Conservation (phyloP, 1,140 invertebrate genomes). For the Magallana ariakensis region DNA sequence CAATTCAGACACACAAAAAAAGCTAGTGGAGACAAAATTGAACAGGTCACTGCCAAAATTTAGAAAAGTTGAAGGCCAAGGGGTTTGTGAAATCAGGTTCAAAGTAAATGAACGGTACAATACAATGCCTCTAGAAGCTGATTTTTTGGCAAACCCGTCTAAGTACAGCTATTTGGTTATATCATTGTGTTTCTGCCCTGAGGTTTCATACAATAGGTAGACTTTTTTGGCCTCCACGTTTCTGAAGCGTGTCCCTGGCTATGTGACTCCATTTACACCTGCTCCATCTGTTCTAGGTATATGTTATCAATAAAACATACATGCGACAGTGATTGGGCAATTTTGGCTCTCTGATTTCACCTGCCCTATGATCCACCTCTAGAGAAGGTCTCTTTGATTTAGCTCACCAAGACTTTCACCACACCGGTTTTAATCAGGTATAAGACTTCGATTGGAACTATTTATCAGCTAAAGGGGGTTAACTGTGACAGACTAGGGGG, state of each 20-base stretch:
- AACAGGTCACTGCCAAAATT: too few relatives aligned
- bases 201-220: neutral
- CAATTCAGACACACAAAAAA: too few relatives aligned
- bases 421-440: slow-evolving; percentile 8
- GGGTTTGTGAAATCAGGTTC: too few relatives aligned
- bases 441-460: neutral
- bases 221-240: neutral
- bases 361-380: slow-evolving; percentile 19
- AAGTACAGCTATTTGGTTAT: too few relatives aligned
- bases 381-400: neutral
- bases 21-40: too few relatives aligned
- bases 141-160: too few relatives aligned
- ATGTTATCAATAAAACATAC: slow-evolving; percentile 29
- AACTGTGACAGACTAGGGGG: slow-evolving; percentile 33
- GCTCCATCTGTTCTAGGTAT: slow-evolving; percentile 31
- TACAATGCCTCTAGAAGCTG: too few relatives aligned
- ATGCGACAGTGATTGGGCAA: slow-evolving; percentile 30
- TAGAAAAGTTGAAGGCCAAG: too few relatives aligned
- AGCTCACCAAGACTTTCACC: slow-evolving; percentile 13
- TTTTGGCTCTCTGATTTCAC: slow-evolving; percentile 24
- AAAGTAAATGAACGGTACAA: too few relatives aligned
- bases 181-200: too few relatives aligned
- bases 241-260: neutral
- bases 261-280: neutral
- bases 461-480: slow-evolving; percentile 35